Conservation (phyloP, 2,797 vertebrate species). For the Enteromius mattozi region DNA sequence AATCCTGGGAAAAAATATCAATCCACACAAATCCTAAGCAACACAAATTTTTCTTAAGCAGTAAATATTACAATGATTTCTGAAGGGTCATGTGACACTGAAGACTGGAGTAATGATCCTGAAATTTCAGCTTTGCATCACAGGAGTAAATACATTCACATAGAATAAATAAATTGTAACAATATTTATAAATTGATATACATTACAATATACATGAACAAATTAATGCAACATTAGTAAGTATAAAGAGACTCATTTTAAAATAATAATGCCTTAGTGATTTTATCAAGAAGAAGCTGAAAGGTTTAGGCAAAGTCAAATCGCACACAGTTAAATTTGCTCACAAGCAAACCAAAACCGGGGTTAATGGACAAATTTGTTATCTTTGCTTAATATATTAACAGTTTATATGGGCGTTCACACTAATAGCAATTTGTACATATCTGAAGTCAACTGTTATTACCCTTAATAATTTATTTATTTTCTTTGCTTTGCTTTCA, state of each 20-base stretch:
- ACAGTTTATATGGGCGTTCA: neutral
- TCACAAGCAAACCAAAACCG: neutral
- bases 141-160: neutral
- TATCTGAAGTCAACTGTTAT: neutral
- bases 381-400: neutral
- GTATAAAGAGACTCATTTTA: neutral
- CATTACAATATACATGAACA: no score
- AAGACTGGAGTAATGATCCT: neutral
- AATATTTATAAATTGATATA: neutral
- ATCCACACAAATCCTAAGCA: neutral
- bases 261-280: neutral
- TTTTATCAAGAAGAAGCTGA: neutral
- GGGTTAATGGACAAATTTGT: neutral
- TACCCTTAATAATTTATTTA: no score
- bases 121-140: neutral
- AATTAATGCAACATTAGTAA: neutral
- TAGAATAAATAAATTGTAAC: no score
- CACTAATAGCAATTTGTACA: no score
- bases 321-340: neutral
- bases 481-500: neutral
- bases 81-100: neutral
- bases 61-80: neutral
- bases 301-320: neutral
- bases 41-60: neutral
- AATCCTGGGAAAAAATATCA: neutral